Percentiles rank a stretch among this genome's conserved stretches.
Evolutionary conservation across 2,113 vertebrate species (phyloP).

Genomic region (Petroica traversi): DNA sequence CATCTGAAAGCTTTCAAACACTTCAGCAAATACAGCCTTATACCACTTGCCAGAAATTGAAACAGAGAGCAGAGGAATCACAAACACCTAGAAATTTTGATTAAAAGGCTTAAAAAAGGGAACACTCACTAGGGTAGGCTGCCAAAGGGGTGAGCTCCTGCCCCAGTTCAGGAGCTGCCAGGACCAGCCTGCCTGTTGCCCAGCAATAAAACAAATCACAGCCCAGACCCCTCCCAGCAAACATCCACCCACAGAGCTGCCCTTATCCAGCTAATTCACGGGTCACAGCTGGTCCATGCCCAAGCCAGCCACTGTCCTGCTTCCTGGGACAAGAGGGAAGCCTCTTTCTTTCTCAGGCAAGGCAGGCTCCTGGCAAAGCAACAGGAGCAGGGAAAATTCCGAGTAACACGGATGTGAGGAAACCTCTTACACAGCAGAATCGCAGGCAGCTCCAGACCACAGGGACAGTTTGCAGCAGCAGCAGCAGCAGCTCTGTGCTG

Average conservation of each 20-base stretch:
- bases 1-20: background rate
- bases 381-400: background rate
- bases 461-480: background rate
- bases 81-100: background rate
- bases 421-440: background rate
- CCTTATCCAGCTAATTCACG: background rate
- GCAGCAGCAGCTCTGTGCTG: background rate
- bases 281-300: too few relatives aligned
- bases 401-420: background rate
- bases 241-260: background rate
- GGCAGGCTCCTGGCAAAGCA: background rate
- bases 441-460: background rate
- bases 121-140: background rate
- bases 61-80: background rate
- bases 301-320: background rate
- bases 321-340: fast-evolving
- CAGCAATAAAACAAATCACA: background rate
- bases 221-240: background rate
- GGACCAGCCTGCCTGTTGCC: background rate
- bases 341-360: background rate
- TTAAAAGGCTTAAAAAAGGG: background rate
- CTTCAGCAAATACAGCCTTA: background rate
- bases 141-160: background rate
- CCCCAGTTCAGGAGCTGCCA: background rate
- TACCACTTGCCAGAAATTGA: background rate